Percentiles rank a stretch among this genome's conserved stretches.
These are phyloP conservation scores for Ciona savignyi DNA, from an alignment of 23 tunicate genomes.

Conservation along the genomic window DNA sequence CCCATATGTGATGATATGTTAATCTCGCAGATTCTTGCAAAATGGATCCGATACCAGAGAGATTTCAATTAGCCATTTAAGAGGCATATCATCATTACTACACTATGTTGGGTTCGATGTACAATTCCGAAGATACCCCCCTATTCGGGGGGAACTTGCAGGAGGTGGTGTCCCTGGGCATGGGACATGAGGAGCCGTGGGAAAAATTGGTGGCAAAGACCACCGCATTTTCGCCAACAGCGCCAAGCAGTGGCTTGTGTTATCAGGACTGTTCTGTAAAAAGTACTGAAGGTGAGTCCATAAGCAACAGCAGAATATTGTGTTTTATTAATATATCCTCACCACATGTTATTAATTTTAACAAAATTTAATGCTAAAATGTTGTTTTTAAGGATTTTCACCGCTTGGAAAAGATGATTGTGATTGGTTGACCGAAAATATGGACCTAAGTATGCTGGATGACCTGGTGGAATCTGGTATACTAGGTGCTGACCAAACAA, in stretches of 20 bases:
- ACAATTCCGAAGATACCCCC: conserved; percentile 16
- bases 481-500: not conserved
- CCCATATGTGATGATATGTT: too few species aligned
- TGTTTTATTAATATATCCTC: not conserved
- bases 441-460: conserved; percentile 5
- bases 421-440: conserved; percentile 12
- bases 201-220: conserved; percentile 10
- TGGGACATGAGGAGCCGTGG: conserved; percentile 15
- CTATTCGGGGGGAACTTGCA: conserved; percentile 32
- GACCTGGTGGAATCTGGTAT: not conserved
- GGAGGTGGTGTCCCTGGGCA: conserved; percentile 21
- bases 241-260: conserved; percentile 16
- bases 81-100: conserved; percentile 27
- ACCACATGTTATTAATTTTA: not conserved
- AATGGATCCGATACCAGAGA: conserved; percentile 25
- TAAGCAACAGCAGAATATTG: not conserved
- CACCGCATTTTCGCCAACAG: conserved; percentile 15
- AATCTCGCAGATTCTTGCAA: conserved; percentile 31
- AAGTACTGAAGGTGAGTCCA: not conserved
- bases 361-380: not conserved
- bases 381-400: too few species aligned
- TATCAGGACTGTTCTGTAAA: not conserved
- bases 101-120: conserved; percentile 19
- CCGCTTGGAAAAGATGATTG: too few species aligned
- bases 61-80: conserved; percentile 25